A percentile compares a stretch with the other conserved stretches of the same genome.
Conservation (phyloP, 2,113 vertebrate genomes). For the Malurus melanocephalus region DNA sequence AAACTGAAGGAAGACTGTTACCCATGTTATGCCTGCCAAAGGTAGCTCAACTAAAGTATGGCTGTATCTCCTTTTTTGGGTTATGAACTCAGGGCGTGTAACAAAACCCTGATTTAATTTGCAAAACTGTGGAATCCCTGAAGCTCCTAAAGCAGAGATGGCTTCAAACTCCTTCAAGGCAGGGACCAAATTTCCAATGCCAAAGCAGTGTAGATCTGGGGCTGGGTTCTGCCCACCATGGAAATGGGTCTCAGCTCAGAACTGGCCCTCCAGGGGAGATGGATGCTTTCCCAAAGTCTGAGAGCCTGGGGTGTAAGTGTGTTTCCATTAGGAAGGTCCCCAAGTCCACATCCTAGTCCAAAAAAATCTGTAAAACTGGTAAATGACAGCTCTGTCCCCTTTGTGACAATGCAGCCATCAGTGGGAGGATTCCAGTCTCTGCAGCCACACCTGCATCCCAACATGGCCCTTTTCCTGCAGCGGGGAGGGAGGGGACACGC, state of each 20-base stretch:
- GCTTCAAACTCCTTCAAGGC: not conserved
- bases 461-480: not conserved
- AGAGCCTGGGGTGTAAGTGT: not conserved
- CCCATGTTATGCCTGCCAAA: not conserved
- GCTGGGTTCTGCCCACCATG: not conserved
- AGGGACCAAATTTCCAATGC: not conserved
- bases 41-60: not conserved
- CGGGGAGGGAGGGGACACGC: not conserved
- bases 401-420: not conserved
- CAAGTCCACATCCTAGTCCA: not conserved
- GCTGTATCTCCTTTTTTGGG: not conserved
- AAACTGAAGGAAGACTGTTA: not conserved
- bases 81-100: not conserved
- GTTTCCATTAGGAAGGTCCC: not conserved
- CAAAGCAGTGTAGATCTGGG: not conserved
- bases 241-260: not conserved
- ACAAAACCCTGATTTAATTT: not conserved
- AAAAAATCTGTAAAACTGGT: not conserved
- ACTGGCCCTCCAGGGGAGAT: rapidly evolving
- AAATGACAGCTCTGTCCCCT: not conserved
- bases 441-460: not conserved
- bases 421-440: not conserved
- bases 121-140: not conserved
- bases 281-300: not conserved
- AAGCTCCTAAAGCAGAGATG: not conserved